Percentiles rank a stretch among this genome's conserved stretches.
These are phyloP conservation scores for Pollicipes pollicipes DNA, from an alignment of 1,140 invertebrate genomes.

Conservation along the genomic window DNA sequence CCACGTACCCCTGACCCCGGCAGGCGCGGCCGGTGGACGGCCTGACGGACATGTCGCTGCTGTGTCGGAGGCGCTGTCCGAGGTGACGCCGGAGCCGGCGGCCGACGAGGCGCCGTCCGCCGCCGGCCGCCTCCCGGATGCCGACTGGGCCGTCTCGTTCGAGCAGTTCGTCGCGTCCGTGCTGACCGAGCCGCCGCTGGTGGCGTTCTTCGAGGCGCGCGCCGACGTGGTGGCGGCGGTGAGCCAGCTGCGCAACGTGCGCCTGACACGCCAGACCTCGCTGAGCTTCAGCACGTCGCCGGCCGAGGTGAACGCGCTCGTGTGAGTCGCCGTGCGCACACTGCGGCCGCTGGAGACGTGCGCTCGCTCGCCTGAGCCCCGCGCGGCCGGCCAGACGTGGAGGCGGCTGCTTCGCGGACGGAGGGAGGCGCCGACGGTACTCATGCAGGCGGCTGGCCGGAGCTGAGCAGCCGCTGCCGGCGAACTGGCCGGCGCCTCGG, in stretches of 20 bases:
- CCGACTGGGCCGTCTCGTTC: constrained; percentile 58
- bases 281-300: not conserved
- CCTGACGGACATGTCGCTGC: not conserved
- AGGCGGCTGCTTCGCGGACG: too few relatives aligned
- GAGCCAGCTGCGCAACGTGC: constrained; percentile 22
- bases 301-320: too few relatives aligned
- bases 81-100: not conserved
- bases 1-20: constrained; percentile 1
- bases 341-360: too few relatives aligned
- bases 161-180: constrained; percentile 77
- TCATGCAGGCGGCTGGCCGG: too few relatives aligned
- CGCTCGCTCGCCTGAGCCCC: too few relatives aligned
- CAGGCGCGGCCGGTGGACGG: constrained; percentile 9
- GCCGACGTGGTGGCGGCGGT: constrained; percentile 36
- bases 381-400: too few relatives aligned
- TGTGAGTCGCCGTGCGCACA: too few relatives aligned
- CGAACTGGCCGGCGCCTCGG: too few relatives aligned
- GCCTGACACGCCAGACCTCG: not conserved
- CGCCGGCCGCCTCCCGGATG: not conserved
- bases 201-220: constrained; percentile 54
- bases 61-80: not conserved
- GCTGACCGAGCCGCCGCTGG: constrained; percentile 50
- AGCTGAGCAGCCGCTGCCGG: too few relatives aligned
- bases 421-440: too few relatives aligned
- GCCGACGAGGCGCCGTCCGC: not conserved